Evolutionary conservation across 2,113 vertebrate species (phyloP).

Genomic region (Ctenomys sociabilis): DNA sequence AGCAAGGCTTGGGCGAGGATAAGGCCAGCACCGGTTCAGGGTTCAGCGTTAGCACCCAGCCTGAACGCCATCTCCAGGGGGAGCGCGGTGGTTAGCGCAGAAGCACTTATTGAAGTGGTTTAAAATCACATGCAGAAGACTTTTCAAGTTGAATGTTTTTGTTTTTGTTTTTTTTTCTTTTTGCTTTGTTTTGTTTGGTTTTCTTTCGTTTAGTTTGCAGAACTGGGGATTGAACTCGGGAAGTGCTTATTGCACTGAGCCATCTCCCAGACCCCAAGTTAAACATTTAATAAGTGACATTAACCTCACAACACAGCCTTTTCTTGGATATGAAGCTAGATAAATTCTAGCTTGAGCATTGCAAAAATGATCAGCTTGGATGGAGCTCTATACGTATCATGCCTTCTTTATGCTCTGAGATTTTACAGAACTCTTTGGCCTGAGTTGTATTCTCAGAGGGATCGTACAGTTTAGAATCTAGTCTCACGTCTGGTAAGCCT

Average conservation of each 20-base stretch:
- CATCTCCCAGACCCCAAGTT: too few species aligned
- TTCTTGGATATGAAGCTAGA: background rate
- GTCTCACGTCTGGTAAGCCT: background rate
- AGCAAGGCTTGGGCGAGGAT: background rate
- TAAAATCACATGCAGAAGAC: background rate
- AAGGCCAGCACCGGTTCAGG: background rate
- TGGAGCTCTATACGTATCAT: background rate
- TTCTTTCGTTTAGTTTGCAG: too few species aligned
- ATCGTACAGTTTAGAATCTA: background rate
- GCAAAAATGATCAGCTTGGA: background rate
- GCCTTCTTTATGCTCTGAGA: background rate
- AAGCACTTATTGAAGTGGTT: background rate
- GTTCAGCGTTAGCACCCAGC: background rate
- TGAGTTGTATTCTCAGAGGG: background rate
- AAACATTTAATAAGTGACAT: background rate
- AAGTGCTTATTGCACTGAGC: too few species aligned
- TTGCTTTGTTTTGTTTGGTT: too few species aligned
- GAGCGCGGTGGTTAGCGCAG: background rate
- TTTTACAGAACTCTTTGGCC: background rate
- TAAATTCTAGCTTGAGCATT: background rate
- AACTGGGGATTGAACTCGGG: too few species aligned
- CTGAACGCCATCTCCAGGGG: background rate
- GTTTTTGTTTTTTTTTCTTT: too few species aligned
- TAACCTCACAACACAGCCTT: background rate
- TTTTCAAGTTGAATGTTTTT: too few species aligned